Evolutionary conservation across 2,113 vertebrate species (phyloP).

Genomic region (Uria lomvia): DNA sequence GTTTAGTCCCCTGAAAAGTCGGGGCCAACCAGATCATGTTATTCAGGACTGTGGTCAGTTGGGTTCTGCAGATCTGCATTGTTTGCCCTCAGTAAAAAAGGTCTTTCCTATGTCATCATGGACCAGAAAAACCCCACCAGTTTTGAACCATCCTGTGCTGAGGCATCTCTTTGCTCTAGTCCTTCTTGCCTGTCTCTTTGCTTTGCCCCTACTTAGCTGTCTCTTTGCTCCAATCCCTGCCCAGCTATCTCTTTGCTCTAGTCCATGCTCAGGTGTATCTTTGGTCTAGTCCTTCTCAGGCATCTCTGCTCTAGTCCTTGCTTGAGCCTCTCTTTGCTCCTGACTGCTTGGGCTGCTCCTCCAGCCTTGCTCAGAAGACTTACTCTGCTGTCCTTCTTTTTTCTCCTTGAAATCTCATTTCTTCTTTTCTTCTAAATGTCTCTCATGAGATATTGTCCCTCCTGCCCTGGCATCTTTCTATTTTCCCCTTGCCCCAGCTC

Average conservation of each 20-base stretch:
- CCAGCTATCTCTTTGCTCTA: background rate
- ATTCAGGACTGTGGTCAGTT: too few species aligned
- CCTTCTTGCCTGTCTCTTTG: background rate
- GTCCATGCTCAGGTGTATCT: background rate
- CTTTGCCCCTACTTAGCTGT: background rate
- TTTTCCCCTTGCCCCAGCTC: background rate
- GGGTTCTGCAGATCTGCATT: background rate
- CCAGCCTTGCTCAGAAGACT: background rate
- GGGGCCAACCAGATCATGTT: background rate
- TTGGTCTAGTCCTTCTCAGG: background rate
- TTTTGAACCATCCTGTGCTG: background rate
- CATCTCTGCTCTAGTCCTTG: background rate
- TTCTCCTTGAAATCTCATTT: background rate
- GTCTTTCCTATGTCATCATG: background rate
- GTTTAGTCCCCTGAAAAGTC: background rate
- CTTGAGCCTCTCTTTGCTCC: background rate
- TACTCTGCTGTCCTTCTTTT: background rate
- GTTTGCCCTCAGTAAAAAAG: background rate
- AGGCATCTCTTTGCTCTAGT: background rate
- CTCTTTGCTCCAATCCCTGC: background rate
- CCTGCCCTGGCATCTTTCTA: background rate
- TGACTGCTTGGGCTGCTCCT: background rate
- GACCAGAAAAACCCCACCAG: rapidly evolving
- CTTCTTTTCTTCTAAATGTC: background rate
- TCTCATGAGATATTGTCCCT: background rate